Percentiles rank a stretch among this genome's conserved stretches.
Conservation (phyloP, 1,140 invertebrate species). For the Drosophila carrolli region DNA sequence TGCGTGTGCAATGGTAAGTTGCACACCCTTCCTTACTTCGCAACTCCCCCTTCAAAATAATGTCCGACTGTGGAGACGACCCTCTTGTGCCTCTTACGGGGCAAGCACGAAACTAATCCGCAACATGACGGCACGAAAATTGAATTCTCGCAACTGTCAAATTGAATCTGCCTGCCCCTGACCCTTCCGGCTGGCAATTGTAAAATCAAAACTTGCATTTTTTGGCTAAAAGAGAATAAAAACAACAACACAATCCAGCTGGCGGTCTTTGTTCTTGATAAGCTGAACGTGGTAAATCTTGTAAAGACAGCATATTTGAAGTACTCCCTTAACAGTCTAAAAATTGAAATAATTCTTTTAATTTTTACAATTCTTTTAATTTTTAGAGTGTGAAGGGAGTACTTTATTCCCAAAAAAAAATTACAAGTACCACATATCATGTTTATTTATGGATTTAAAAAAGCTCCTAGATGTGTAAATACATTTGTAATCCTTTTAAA, state of each 20-base stretch:
- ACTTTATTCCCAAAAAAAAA: too few species aligned
- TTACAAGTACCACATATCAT: too few species aligned
- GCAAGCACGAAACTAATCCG: conserved; percentile 77
- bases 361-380: too few species aligned
- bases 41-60: conserved; percentile 25
- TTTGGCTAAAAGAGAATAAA: conserved; percentile 26
- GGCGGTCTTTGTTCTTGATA: not conserved
- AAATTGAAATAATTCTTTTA: too few species aligned
- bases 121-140: conserved; percentile 82
- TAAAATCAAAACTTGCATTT: conserved; percentile 58
- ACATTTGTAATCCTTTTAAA: too few species aligned
- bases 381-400: too few species aligned
- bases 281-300: conserved; percentile 21
- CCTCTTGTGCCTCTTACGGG: conserved; percentile 24
- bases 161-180: conserved; percentile 66
- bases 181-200: not conserved
- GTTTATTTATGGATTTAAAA: too few species aligned
- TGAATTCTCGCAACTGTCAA: conserved; percentile 82
- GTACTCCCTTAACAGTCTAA: too few species aligned
- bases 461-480: too few species aligned
- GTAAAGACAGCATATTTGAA: too few species aligned
- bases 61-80: conserved; percentile 46
- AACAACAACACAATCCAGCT: not conserved
- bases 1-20: conserved; percentile 74
- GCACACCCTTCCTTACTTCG: conserved; percentile 11